Base-by-base conservation (phyloP, 2,888 invertebrate genomes). In the Strigamia transsilvanica region DNA sequence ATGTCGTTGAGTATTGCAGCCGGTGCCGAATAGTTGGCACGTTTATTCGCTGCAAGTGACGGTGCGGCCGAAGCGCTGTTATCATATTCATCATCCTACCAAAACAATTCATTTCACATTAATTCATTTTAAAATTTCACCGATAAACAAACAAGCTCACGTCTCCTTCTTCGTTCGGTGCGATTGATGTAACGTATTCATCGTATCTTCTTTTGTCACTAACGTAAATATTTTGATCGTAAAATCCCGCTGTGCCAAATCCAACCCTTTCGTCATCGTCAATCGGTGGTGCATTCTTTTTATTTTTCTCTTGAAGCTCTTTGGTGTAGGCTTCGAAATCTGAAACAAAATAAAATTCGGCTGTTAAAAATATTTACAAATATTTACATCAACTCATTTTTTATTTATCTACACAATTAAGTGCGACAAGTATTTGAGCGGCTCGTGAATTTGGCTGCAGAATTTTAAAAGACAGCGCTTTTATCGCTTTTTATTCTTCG, bases 121-220 rank as follows among this genome's bases (percentile, higher is more conserved):
- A 38, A 27, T 5, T 21, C 1, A 79, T 15, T 34, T 2, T n/a
- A 4, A 27, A 77, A 34, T 18, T n/a, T 23, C 9, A 6, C 1
- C 78, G 21, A 78, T 23, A 32, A n/a, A 82, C 38, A 79, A 34
- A 18, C 27, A 42, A 23, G 86, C 87, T 87, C 86, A 91, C 91
- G 86, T 97, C 97, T 46, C 94, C 93, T 88, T 98, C 98, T 89
- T 99, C 98, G 88, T 96, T 97, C 0, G 97, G 94, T 79, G 97
- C 97, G 88, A 99, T 98, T 0, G 98, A 98, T 82, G 97, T 97
- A 85, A 96, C 95, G 88, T 98, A 98, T 41, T 96, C 97, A 87
- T 96, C 97, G 88, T 93, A 96, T 87, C 95, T 93, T 82, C 93
- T 93, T 78, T 90, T 91, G 83, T 92, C 93, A 77, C 86, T 86